phyloP scores from a whole-genome alignment of 2,797 vertebrate species.

The Bufotes viridis region DNA sequence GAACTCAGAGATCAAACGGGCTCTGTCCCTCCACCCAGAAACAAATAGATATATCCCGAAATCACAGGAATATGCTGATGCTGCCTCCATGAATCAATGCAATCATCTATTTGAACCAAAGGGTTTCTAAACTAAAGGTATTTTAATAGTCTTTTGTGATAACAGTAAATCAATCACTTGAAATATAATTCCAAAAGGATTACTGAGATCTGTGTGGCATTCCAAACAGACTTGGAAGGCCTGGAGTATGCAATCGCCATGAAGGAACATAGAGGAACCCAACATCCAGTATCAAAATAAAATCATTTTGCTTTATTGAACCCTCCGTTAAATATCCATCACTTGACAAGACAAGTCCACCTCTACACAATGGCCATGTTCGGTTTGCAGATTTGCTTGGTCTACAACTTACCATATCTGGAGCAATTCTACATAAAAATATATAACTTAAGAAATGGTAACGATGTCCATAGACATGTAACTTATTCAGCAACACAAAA shows the following conservation, averaged over 20 bases:
- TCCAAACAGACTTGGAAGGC: neutral
- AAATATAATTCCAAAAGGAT: slow-evolving; percentile 31
- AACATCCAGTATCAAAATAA: too few relatives aligned
- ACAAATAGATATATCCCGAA: slow-evolving; percentile 29
- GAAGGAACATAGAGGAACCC: too few relatives aligned
- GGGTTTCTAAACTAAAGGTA: slow-evolving; percentile 41
- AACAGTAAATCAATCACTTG: slow-evolving; percentile 37
- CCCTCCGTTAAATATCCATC: too few relatives aligned
- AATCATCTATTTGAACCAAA: slow-evolving; percentile 38
- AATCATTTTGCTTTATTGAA: too few relatives aligned
- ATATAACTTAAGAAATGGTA: neutral
- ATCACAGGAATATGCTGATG: slow-evolving; percentile 12
- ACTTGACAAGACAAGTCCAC: too few relatives aligned
- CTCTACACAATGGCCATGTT: neutral
- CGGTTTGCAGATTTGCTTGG: neutral
- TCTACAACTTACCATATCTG: neutral
- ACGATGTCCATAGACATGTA: neutral
- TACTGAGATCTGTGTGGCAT: slow-evolving; percentile 4
- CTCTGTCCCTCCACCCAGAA: slow-evolving; percentile 13
- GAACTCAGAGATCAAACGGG: slow-evolving; percentile 50
- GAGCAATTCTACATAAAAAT: neutral
- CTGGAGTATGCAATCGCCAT: too few relatives aligned
- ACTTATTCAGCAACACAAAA: neutral
- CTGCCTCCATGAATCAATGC: slow-evolving; percentile 22
- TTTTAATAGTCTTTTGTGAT: slow-evolving; percentile 40